These are phyloP conservation scores for Drosophila carrolli DNA, from an alignment of 1,140 invertebrate species.

Conservation along the genomic window DNA sequence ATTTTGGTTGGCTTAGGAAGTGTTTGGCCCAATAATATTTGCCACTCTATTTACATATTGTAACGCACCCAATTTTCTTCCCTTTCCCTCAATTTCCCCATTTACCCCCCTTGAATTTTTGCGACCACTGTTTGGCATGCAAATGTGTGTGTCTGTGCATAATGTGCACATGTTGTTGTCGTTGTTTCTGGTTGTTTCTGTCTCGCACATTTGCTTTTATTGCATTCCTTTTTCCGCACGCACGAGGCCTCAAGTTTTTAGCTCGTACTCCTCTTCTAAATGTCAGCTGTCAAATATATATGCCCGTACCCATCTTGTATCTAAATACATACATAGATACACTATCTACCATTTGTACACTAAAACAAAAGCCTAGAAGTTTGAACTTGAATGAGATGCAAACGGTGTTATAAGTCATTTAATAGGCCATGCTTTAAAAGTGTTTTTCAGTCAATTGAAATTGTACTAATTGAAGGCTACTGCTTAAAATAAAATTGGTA, in stretches of 20 bases:
- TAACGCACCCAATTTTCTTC: conserved; percentile 8
- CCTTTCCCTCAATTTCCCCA: not conserved
- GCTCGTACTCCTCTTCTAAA: conserved; percentile 39
- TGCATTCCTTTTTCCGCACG: conserved; percentile 50
- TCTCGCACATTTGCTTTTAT: conserved; percentile 48
- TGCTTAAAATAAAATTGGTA: too few species aligned
- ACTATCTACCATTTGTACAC: conserved; percentile 3
- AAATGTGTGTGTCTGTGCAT: conserved; percentile 48
- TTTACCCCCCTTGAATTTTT: not conserved
- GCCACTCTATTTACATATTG: conserved; percentile 29
- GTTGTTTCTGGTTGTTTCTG: conserved; percentile 14
- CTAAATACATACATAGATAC: not conserved
- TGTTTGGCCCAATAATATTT: conserved; percentile 44
- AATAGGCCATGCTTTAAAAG: too few species aligned
- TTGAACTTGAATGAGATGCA: too few species aligned
- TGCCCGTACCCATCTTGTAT: not conserved
- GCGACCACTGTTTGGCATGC: conserved; percentile 20
- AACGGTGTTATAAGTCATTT: too few species aligned
- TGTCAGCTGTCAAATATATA: conserved; percentile 55
- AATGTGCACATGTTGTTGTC: conserved; percentile 9
- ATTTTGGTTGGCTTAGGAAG: conserved; percentile 22
- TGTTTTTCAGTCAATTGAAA: too few species aligned
- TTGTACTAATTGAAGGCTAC: too few species aligned
- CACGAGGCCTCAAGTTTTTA: conserved; percentile 31
- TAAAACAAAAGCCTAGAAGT: not conserved